Percentiles rank a stretch among this genome's conserved stretches.
Conservation (phyloP, 1,140 invertebrate species). For the Macrotrachela quadricornifera region DNA sequence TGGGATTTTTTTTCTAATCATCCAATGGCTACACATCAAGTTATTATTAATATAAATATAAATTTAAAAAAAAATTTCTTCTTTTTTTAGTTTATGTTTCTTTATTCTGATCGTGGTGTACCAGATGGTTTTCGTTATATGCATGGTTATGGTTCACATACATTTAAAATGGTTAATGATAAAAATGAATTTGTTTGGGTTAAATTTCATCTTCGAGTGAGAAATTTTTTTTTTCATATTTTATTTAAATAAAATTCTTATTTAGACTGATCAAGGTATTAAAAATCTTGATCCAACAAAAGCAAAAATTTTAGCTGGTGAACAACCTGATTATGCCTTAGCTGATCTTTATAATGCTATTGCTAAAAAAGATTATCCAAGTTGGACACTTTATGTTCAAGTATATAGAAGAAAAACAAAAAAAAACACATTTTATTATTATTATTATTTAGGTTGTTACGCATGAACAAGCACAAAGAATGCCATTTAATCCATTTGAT, state of each 20-base stretch:
- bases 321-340: conserved; percentile 67
- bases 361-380: conserved; percentile 49
- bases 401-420: conserved; percentile 30
- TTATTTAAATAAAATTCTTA: neutral
- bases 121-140: conserved; percentile 77
- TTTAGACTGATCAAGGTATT: conserved; percentile 60
- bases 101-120: conserved; percentile 55
- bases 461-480: too few relatives aligned
- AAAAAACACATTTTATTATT: too few relatives aligned
- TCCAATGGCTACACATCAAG: conserved; percentile 45
- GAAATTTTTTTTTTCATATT: neutral
- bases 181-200: conserved; percentile 54
- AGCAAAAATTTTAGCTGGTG: conserved; percentile 46
- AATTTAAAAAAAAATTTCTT: too few relatives aligned
- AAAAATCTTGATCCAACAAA: conserved; percentile 53
- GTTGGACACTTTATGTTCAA: conserved; percentile 41
- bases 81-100: too few relatives aligned
- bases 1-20: conserved; percentile 80
- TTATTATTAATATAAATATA: too few relatives aligned
- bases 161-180: conserved; percentile 70
- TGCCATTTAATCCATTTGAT: too few relatives aligned
- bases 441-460: too few relatives aligned
- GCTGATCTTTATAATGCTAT: conserved; percentile 77
- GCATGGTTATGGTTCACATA: conserved; percentile 82
- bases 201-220: conserved; percentile 56